phyloP scores from a whole-genome alignment of 1,140 invertebrate genomes.

The Laodelphax striatellus region DNA sequence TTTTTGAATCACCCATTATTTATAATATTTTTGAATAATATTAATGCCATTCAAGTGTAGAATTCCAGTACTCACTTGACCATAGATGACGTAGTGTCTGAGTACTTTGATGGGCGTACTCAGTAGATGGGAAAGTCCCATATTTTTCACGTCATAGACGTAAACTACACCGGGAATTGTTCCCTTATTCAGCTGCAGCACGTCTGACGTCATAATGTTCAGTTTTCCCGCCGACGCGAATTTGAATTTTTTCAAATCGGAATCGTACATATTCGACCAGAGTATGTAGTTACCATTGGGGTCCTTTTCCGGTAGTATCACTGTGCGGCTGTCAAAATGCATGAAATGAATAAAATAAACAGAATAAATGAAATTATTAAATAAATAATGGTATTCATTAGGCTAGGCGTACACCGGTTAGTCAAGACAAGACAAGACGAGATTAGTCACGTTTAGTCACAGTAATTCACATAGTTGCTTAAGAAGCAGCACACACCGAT shows the following conservation, averaged over 20 bases:
- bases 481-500: too few species aligned
- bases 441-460: too few species aligned
- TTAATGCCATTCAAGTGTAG: too few species aligned
- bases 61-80: background rate
- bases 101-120: slow-evolving; percentile 8
- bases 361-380: too few species aligned
- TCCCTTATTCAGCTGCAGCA: slow-evolving; percentile 8
- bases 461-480: too few species aligned
- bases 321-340: slow-evolving; percentile 1
- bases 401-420: too few species aligned
- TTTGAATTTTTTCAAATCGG: slow-evolving; percentile 9
- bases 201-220: slow-evolving; percentile 12
- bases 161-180: slow-evolving; percentile 9
- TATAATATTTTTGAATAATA: too few species aligned
- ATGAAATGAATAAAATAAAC: too few species aligned
- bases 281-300: slow-evolving; percentile 10
- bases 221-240: slow-evolving; percentile 7
- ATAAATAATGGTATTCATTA: too few species aligned
- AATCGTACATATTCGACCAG: background rate
- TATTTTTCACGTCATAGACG: slow-evolving; percentile 12
- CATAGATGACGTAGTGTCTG: background rate
- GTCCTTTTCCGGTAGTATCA: slow-evolving; percentile 5
- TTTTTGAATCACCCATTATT: too few species aligned
- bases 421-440: too few species aligned
- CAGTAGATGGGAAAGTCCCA: slow-evolving; percentile 6